Conservation (phyloP, 1,140 invertebrate genomes). For the Pteromalus puparum region DNA sequence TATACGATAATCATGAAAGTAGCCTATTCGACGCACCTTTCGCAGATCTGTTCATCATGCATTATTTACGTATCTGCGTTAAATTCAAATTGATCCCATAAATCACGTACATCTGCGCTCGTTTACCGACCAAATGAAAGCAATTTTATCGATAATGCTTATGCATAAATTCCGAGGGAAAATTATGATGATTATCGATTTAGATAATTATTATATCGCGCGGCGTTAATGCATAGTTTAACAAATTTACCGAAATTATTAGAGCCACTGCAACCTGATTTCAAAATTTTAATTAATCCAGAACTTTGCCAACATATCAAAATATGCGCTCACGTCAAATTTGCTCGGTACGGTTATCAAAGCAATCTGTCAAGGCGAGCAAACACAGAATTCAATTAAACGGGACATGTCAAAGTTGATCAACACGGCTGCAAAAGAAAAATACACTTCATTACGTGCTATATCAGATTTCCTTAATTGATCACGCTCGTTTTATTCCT, state of each 20-base stretch:
- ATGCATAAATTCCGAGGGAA: neutral
- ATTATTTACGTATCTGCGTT: constrained; percentile 1
- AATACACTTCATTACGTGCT: neutral
- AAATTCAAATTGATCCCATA: constrained; percentile 3
- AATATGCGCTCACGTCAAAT: neutral
- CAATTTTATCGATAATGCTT: constrained; percentile 9
- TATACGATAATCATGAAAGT: constrained; percentile 2
- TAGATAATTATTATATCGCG: neutral
- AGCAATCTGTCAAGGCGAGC: neutral
- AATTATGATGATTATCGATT: constrained; percentile 10
- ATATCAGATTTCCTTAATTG: neutral
- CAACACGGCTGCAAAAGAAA: neutral
- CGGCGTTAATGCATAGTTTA: neutral
- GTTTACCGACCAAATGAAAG: neutral
- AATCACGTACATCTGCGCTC: constrained; percentile 3
- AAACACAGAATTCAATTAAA: constrained; percentile 5
- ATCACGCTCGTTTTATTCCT: neutral
- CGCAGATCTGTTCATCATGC: constrained; percentile 6
- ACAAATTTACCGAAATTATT: neutral
- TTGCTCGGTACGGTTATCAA: neutral
- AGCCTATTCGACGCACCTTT: neutral
- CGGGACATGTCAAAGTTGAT: neutral
- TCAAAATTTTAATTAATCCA: neutral
- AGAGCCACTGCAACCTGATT: too few relatives aligned
- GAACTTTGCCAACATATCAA: neutral